Evolutionary conservation across 2,797 vertebrate genomes (phyloP), one percentile per base, ranked within the genome.

Genomic region (Sorex maritimensis): DNA sequence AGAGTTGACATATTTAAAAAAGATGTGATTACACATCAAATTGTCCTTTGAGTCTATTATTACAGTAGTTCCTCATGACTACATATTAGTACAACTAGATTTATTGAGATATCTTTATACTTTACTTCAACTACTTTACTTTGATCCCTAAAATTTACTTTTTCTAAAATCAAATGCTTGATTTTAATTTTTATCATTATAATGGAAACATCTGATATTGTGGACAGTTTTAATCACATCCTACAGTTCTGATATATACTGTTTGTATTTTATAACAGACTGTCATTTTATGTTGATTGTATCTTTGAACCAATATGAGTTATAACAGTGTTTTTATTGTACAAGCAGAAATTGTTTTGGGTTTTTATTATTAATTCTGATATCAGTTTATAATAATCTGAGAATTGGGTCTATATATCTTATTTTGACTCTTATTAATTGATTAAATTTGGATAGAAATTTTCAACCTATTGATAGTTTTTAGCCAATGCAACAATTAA

Each of bases 351-450:
- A 28, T 11, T 13, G 10, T 15, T 41, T 92, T 85, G 26, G 17
- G 28, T 68, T 55, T 41, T 92, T 78, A 58, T 94, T 84, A 55
- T 28, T 81, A 55, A 81, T 81, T 96, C 65, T 94, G 24, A 65
- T 46, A 28, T 92, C 44, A 17, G 55, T 88, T 86, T 77, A 58
- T 84, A 24, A 73, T 13, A 28, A 8, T 68, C 79, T 84, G 34
- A 81, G 58, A 91, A 78, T 21, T 86, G 71, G 49, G 5, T 44
- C 61, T 90, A 10, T 46, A 49, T 0, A 84, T 8, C 21, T 67
- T 30, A 71, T 30, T 84, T 89, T 34, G 73, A 28, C 24, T 93
- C 81, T 90, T 49, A 65, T 14, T 26, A 85, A 90, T 88, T 81
- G 65, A 73, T 84, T 87, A 46, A 91, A 49, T 81, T 21, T 19